These are phyloP conservation scores for Thera obeliscata DNA, from an alignment of 2,888 invertebrate species.

Conservation along the genomic window DNA sequence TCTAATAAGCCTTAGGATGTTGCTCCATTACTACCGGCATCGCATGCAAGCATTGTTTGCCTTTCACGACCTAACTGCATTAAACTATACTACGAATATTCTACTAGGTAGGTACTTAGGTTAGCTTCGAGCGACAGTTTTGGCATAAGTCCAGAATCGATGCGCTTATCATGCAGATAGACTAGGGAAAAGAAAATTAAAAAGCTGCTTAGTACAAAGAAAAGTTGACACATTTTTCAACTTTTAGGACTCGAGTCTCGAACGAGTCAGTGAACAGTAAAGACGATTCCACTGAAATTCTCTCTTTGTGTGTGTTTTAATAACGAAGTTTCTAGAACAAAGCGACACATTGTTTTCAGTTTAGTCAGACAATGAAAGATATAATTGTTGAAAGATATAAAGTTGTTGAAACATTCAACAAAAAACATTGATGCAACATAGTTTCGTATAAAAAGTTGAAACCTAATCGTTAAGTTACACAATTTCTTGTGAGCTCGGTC, in stretches of 20 bases:
- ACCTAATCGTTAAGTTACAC: constrained; percentile 34
- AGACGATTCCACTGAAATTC: background rate
- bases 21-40: constrained; percentile 29
- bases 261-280: background rate
- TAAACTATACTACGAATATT: constrained; percentile 6
- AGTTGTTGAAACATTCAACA: constrained; percentile 5
- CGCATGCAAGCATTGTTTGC: constrained; percentile 17
- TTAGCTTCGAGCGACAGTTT: constrained; percentile 25
- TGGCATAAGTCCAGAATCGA: constrained; percentile 28
- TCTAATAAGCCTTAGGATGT: constrained; percentile 28
- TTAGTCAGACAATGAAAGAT: constrained; percentile 1
- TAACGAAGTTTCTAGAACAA: constrained; percentile 1
- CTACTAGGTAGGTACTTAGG: constrained; percentile 2
- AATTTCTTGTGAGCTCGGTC: constrained; percentile 47
- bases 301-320: background rate
- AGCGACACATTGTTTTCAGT: constrained; percentile 14
- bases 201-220: constrained; percentile 6
- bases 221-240: background rate
- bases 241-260: background rate
- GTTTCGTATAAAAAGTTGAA: constrained; percentile 8
- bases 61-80: constrained; percentile 25
- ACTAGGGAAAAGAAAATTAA: constrained; percentile 17
- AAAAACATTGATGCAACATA: constrained; percentile 23
- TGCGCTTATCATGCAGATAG: constrained; percentile 12
- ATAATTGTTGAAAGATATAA: background rate